These are phyloP conservation scores for Chinchilla lanigera DNA, from an alignment of 2,113 vertebrate genomes.

Conservation along the genomic window DNA sequence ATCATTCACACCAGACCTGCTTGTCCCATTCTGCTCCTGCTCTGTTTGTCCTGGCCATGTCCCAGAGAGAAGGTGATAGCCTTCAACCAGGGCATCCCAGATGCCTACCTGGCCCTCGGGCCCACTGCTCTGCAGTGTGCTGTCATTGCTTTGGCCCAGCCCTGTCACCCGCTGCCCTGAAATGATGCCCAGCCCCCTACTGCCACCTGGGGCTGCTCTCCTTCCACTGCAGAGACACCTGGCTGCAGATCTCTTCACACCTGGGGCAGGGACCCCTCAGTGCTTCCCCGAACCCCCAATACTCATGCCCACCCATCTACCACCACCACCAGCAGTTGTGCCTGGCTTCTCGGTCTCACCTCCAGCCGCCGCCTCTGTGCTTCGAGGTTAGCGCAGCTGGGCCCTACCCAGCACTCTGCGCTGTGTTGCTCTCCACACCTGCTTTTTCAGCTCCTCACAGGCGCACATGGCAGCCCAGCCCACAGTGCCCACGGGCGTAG, in stretches of 20 bases:
- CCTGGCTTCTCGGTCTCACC: neutral
- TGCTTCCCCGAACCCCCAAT: neutral
- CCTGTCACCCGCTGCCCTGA: neutral
- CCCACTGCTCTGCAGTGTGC: neutral
- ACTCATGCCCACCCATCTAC: no score
- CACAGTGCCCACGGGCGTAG: fast-evolving
- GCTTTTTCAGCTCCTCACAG: neutral
- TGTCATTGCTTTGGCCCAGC: neutral
- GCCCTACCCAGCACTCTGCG: neutral
- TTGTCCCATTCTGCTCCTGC: neutral
- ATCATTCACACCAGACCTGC: neutral
- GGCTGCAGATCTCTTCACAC: neutral
- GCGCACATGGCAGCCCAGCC: neutral
- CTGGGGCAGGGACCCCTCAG: no score
- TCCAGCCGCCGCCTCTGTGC: neutral
- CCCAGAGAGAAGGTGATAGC: neutral
- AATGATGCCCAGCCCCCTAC: neutral
- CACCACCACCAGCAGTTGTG: neutral
- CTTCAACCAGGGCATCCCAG: neutral
- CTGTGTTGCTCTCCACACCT: neutral
- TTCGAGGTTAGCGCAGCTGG: fast-evolving
- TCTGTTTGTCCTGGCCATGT: neutral
- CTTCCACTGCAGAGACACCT: neutral
- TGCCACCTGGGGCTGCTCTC: neutral
- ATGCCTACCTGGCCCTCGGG: neutral